Percentiles rank a stretch among this genome's conserved stretches.
Conservation (phyloP, 2,113 vertebrate genomes). For the Scalopus aquaticus region DNA sequence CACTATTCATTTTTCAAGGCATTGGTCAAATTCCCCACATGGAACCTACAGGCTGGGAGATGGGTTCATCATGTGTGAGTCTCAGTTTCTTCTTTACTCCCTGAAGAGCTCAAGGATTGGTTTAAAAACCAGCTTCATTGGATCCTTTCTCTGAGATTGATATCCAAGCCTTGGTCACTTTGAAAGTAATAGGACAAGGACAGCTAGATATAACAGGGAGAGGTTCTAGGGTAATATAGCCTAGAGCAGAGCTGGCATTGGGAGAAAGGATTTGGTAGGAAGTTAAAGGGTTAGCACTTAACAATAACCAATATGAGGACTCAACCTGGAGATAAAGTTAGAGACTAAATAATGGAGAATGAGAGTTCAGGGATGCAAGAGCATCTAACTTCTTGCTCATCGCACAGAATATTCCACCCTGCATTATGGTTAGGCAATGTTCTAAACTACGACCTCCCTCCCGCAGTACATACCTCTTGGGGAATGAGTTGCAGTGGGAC, state of each 20-base stretch:
- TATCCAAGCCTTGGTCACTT: not conserved
- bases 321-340: not conserved
- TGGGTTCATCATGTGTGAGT: not conserved
- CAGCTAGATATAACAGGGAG: not conserved
- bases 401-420: not conserved
- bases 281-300: no score
- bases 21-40: not conserved
- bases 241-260: not conserved
- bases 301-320: not conserved
- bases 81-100: not conserved
- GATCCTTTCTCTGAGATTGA: not conserved
- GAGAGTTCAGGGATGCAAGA: not conserved
- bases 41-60: no score
- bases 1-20: not conserved
- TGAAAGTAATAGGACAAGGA: not conserved
- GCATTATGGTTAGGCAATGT: rapidly evolving
- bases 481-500: not conserved
- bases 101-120: not conserved
- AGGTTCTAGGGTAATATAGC: not conserved
- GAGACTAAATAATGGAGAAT: not conserved
- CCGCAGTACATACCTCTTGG: not conserved
- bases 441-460: not conserved
- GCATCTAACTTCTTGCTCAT: not conserved
- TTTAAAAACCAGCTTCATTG: not conserved
- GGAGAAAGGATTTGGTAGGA: not conserved